Base-by-base conservation (phyloP, 2,888 invertebrate species). In the Odontomyia ornata region DNA sequence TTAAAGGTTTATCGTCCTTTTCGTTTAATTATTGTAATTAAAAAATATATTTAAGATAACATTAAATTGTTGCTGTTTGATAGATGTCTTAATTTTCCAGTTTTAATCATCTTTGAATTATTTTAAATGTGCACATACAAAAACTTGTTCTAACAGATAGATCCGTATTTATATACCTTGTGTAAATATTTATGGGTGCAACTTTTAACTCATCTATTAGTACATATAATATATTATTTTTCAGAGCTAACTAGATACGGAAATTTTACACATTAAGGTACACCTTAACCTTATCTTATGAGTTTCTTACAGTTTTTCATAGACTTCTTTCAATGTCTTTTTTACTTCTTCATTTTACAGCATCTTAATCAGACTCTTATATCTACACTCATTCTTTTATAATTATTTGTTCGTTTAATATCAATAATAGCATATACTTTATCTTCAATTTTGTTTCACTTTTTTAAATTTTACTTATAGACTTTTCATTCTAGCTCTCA, bases 211-310 rank as follows among this genome's bases (percentile, higher is more conserved):
- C 13, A 9, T n/a, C 64, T 64, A 30, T 28, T 30, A n/a, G 28
- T 28, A 28, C 28, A 9, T n/a, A 5, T 36, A 36, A 28, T 15
- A 52, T 52, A n/a, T 69, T 23, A 47, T 47, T 69, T 36, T 73
- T 72, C 13, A 72, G 23, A 72, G 30, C 73, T 73, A 73, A 57
- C 73, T 73, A 73, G 57, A 60, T 73, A 36, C 36, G 57, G 43
- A 57, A 57, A 57, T 73, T 60, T 28, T 73, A 52, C 36, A 73
- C 30, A 56, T 52, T 72, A 18, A 72, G 72, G 72, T 72, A 72
- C 56, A 15, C 28, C 28, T 72, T 30, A 72, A 62, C 25, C 5
- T 72, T 52, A 56, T 5, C 18, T 65, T 47, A n/a, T 69, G 46
- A 5, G 13, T 47, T 25, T 46, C 5, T 69, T 69, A 52, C 47